Evolutionary conservation across 2,888 invertebrate species (phyloP).

Genomic region (Marasmarcha lunaedactyla): DNA sequence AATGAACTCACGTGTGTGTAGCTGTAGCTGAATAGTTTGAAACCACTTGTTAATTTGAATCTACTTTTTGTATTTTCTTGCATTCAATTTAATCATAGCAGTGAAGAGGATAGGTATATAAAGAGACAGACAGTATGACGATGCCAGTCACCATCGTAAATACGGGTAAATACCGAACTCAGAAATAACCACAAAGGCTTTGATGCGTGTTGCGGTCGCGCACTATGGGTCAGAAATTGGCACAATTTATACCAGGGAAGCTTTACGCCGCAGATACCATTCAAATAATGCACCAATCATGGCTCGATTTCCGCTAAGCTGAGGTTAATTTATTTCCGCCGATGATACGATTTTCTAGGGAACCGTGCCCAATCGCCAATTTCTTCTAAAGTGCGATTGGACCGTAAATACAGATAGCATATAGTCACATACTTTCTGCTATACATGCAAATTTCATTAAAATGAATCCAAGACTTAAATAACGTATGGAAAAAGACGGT

Average conservation of each 20-base stretch:
- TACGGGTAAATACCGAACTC: no score
- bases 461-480: slow-evolving; percentile 18
- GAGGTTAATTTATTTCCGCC: not conserved
- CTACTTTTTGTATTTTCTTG: not conserved
- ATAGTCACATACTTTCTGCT: slow-evolving; percentile 2
- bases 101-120: no score
- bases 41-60: not conserved
- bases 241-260: slow-evolving; percentile 45
- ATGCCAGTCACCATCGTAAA: no score
- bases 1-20: no score
- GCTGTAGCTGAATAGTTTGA: not conserved
- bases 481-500: slow-evolving; percentile 16
- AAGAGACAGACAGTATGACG: no score
- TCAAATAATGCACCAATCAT: slow-evolving; percentile 6
- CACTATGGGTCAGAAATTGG: slow-evolving; percentile 57
- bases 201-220: slow-evolving; percentile 58
- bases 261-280: slow-evolving; percentile 25
- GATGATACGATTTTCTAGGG: no score
- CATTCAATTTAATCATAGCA: no score
- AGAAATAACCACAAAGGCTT: slow-evolving; percentile 48
- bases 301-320: no score
- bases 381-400: no score
- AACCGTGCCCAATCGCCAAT: no score
- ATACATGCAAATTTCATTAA: slow-evolving; percentile 20
- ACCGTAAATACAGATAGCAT: slow-evolving; percentile 2